Evolutionary conservation across 2,797 vertebrate species (phyloP).

Genomic region (Gambusia yucatana): DNA sequence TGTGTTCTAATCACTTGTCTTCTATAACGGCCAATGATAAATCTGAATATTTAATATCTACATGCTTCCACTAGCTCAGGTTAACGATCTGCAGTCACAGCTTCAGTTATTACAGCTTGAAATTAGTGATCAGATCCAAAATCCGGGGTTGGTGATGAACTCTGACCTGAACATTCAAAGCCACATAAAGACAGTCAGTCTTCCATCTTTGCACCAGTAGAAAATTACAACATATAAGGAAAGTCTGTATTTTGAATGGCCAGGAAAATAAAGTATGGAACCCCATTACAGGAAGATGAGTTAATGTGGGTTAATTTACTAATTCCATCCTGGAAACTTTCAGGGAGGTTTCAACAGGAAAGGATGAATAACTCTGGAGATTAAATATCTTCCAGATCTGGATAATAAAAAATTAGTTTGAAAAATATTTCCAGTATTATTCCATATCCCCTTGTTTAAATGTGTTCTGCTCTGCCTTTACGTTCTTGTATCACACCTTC

Average conservation of each 20-base stretch:
- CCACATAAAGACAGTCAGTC: too few relatives aligned
- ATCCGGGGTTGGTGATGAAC: background rate
- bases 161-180: background rate
- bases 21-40: background rate
- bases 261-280: background rate
- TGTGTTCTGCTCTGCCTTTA: background rate
- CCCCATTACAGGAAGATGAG: background rate
- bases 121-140: too few relatives aligned
- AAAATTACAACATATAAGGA: background rate
- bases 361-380: background rate
- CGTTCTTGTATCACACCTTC: too few relatives aligned
- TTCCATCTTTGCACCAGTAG: background rate
- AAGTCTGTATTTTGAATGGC: background rate
- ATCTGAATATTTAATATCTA: too few relatives aligned
- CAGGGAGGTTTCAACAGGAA: background rate
- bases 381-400: background rate
- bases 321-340: background rate
- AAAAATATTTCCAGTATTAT: background rate
- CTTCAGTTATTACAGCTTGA: too few relatives aligned
- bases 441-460: background rate
- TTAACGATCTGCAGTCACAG: too few relatives aligned
- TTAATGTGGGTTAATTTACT: background rate
- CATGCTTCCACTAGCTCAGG: too few relatives aligned
- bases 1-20: background rate
- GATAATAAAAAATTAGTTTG: background rate